Evolutionary conservation across 2,888 invertebrate species (phyloP), one percentile per base, ranked within the genome.

Genomic region (Amaurobius ferox): DNA sequence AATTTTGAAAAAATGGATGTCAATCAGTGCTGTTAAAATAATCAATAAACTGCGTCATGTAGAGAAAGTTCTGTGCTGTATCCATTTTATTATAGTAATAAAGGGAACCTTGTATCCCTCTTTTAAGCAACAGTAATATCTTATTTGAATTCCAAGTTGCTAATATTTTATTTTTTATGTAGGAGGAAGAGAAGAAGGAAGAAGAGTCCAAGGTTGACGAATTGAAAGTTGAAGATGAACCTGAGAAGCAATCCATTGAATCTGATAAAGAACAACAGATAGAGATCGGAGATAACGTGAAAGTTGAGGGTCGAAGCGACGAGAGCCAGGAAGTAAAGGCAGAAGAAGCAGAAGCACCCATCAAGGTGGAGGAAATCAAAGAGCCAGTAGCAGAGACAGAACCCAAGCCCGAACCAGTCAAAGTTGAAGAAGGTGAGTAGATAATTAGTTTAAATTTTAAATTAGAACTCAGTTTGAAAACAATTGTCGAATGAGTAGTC

Each of bases 181-280:
- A 66, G 23, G 66, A 66, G 11, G 64, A 29, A 2, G 23, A 19
- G 6, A n/a, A 29, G 6, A 32, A 32, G 13, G 32, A 3, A 1
- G 55, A 55, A 55, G 55, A 55, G 11, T 1, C 23, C 2, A 28
- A 74, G 40, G 64, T 29, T 39, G 74, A 74, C 23, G 72, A 61
- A 32, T 29, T 29, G 1, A 44, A 71, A 29, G 32, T 16, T n/a
- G n/a, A n/a, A 55, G 55, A 23, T 32, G 35, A 70, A 61, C 26
- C 23, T 7, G 67, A 73, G 19, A 81, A 81, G 6, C 61, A 26
- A 13, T 61, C 83, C 39, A 28, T 85, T 0, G 83, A 85, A 16
- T 55, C 64, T 0, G 71, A 62, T 2, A n/a, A 16, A 1, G 70
- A 70, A 23, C 23, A 61, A 11, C 67, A 55, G 23, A 35, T 48